Evolutionary conservation across 1,140 invertebrate genomes (phyloP), one percentile per base, ranked within the genome.

Genomic region (Drosophila ananassae): DNA sequence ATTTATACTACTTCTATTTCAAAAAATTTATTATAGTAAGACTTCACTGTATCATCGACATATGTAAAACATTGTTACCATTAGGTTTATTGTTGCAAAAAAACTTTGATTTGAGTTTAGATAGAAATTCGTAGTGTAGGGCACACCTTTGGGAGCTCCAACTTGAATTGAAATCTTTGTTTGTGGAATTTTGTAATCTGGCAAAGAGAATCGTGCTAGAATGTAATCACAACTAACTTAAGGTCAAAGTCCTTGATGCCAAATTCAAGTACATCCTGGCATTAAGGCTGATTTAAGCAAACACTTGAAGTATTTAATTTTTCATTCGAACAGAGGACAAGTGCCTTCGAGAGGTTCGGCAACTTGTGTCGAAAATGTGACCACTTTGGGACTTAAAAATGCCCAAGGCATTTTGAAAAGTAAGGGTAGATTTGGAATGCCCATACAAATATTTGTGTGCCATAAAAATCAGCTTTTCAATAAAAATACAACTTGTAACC

Each of bases 31-130:
- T 17, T 6, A 25, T 28, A 22, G 1, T 0, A 10, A 52, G 7
- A 28, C 0, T 12, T 9, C 13, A 30, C 62, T 62, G 59, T 60
- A 3, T 37, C 3, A 37, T 9, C 22, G 7, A n/a, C 17, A 44
- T 52, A 58, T 81, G 82, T 34, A 67, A 50, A 75, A 64, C 61
- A 82, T 56, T 37, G 52, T 25, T 22, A 48, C 46, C 55, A 68
- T 30, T 68, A 59, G 50, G 57, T 52, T 52, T 80, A 66, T 82
- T 73, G 47, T 72, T 64, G 34, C 61, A 44, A 68, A 68, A 67
- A 73, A 80, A 84, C 66, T 83, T 89, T 82, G 72, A 89, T 82
- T 87, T 46, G 82, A 78, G 74, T 78, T 76, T 64, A 68, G 74
- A 63, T 61, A 55, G 53, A 46, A 9, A 22, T 22, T 9, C 28